These are phyloP conservation scores for Sebastes taczanowskii DNA, from an alignment of 2,797 vertebrate genomes.

Conservation along the genomic window DNA sequence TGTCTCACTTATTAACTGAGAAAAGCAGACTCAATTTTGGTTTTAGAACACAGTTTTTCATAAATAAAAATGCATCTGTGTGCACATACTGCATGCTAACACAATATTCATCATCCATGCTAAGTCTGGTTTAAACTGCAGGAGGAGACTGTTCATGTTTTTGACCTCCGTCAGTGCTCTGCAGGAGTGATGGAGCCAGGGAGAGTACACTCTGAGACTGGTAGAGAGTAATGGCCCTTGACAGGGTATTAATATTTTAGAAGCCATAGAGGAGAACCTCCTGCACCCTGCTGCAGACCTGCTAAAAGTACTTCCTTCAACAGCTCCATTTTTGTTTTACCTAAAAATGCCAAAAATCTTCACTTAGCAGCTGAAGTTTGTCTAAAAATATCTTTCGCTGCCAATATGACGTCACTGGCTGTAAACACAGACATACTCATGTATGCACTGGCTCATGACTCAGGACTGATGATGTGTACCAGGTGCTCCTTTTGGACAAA, in stretches of 20 bases:
- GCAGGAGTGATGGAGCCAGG: constrained; percentile 51
- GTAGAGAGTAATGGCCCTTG: constrained; percentile 63
- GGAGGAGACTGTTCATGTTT: background rate
- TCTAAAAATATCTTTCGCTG: background rate
- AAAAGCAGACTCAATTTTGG: background rate
- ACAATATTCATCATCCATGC: background rate
- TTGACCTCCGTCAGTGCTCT: constrained; percentile 36
- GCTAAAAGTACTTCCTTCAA: constrained; percentile 21
- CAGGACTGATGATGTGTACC: background rate
- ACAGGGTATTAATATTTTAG: constrained; percentile 76
- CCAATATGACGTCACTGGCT: background rate
- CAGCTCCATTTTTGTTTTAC: constrained; percentile 24
- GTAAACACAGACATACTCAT: background rate
- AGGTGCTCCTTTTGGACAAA: background rate
- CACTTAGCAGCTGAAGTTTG: background rate
- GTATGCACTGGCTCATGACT: background rate
- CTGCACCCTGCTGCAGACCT: constrained; percentile 33
- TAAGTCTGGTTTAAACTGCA: constrained; percentile 26
- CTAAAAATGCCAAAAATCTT: background rate
- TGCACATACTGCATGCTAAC: background rate
- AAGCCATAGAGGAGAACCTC: constrained; percentile 42
- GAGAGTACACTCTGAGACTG: constrained; percentile 52
- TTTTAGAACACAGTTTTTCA: background rate
- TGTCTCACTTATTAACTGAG: background rate
- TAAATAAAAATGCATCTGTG: background rate